phyloP scores from a whole-genome alignment of 1,140 invertebrate genomes.

The Drosophila pseudoananassae region DNA sequence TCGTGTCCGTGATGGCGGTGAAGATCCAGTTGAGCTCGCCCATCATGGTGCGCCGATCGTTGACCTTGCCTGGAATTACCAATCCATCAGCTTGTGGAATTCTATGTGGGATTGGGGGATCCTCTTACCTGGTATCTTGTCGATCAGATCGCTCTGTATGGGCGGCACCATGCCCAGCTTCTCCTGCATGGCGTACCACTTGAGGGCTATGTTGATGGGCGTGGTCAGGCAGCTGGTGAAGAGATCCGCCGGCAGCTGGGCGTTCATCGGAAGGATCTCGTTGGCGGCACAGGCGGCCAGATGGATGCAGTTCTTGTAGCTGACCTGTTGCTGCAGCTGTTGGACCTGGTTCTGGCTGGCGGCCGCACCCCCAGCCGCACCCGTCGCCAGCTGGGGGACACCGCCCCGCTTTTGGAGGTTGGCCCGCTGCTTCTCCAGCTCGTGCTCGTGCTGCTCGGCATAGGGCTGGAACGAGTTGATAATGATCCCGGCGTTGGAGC shows the following conservation, averaged over 20 bases:
- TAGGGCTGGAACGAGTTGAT: conserved; percentile 96
- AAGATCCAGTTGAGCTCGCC: conserved; percentile 99
- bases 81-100: background rate
- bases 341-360: conserved; percentile 15
- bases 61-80: conserved; percentile 89
- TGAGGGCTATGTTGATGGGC: conserved; percentile 97
- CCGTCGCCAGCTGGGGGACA: background rate
- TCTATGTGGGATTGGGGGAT: background rate
- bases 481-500: conserved; percentile 98
- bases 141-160: conserved; percentile 92
- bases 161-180: conserved; percentile 92
- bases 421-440: conserved; percentile 88
- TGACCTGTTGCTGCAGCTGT: conserved; percentile 50
- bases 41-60: conserved; percentile 97
- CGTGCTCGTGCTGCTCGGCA: conserved; percentile 95
- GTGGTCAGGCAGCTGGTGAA: conserved; percentile 99
- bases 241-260: conserved; percentile 98
- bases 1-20: conserved; percentile 99
- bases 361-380: background rate
- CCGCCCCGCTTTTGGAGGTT: conserved; percentile 44
- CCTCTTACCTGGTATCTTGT: conserved; percentile 91
- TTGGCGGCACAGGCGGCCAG: conserved; percentile 96
- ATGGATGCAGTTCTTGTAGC: conserved; percentile 97
- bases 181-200: conserved; percentile 95
- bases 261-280: conserved; percentile 98